Evolutionary conservation across 2,888 invertebrate genomes (phyloP).

Genomic region (Leuctra nigra): DNA sequence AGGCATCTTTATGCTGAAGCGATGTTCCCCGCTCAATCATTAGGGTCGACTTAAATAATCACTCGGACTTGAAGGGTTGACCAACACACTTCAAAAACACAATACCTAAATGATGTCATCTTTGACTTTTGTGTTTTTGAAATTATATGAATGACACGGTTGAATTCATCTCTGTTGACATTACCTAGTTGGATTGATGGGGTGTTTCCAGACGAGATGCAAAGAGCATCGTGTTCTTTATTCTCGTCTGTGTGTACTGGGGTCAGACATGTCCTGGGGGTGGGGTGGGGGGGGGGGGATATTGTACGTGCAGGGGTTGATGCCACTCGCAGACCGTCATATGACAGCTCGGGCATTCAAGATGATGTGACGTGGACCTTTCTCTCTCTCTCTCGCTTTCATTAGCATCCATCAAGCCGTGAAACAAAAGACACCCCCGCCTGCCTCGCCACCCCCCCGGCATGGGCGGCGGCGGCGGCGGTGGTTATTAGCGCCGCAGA

Average conservation of each 20-base stretch:
- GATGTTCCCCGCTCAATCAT: conserved; percentile 13
- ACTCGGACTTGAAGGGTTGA: conserved; percentile 18
- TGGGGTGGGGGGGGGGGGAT: no score
- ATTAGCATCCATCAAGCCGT: conserved; percentile 30
- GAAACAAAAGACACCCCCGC: conserved; percentile 32
- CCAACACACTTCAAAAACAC: conserved; percentile 21
- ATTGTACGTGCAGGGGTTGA: conserved; percentile 18
- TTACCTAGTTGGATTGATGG: conserved; percentile 20
- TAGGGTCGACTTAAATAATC: not conserved
- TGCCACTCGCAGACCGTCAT: conserved; percentile 28
- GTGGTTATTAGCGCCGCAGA: conserved; percentile 5
- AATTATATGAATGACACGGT: conserved; percentile 27
- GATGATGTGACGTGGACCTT: conserved; percentile 26
- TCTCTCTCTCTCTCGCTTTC: conserved; percentile 24
- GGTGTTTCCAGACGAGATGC: no score
- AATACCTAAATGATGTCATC: conserved; percentile 9
- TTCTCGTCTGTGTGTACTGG: no score
- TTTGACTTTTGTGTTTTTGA: conserved; percentile 16
- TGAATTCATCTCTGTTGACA: conserved; percentile 18
- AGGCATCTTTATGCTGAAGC: not conserved
- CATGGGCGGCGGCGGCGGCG: conserved; percentile 31
- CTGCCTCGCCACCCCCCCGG: conserved; percentile 40
- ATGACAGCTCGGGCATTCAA: conserved; percentile 24
- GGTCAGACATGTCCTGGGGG: no score
- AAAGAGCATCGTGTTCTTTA: no score